Conservation (phyloP, 2,113 vertebrate genomes). For the Nymphicus hollandicus region DNA sequence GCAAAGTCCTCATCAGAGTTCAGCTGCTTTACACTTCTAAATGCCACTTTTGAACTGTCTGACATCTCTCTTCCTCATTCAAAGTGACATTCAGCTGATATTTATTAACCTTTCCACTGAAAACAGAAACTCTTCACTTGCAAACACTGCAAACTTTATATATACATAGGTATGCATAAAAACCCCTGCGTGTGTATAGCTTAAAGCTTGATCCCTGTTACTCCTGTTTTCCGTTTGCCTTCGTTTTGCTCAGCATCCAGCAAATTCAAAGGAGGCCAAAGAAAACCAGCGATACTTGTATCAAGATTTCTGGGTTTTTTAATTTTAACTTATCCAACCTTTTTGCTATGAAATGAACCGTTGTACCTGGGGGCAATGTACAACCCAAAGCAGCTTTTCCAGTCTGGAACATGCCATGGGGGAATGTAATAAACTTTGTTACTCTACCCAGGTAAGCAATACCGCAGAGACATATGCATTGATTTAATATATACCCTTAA, state of each 20-base stretch:
- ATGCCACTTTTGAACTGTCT: neutral
- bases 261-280: neutral
- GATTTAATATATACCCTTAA: neutral
- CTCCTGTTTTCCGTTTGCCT: neutral
- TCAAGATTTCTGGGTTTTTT: neutral
- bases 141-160: neutral
- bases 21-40: neutral
- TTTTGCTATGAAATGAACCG: neutral
- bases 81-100: neutral
- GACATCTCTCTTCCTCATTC: neutral
- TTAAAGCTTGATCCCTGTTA: neutral
- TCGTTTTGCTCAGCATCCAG: neutral
- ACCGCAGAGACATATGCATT: neutral
- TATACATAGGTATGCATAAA: neutral
- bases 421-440: constrained; percentile 24
- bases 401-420: neutral
- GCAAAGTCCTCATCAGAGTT: neutral
- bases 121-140: neutral
- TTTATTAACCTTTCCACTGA: neutral
- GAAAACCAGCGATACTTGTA: neutral
- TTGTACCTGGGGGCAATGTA: neutral
- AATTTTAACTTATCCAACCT: neutral
- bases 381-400: neutral
- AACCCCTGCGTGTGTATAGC: neutral
- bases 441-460: neutral